phyloP scores from a whole-genome alignment of 2,113 vertebrate species.

The Anhinga rufa region DNA sequence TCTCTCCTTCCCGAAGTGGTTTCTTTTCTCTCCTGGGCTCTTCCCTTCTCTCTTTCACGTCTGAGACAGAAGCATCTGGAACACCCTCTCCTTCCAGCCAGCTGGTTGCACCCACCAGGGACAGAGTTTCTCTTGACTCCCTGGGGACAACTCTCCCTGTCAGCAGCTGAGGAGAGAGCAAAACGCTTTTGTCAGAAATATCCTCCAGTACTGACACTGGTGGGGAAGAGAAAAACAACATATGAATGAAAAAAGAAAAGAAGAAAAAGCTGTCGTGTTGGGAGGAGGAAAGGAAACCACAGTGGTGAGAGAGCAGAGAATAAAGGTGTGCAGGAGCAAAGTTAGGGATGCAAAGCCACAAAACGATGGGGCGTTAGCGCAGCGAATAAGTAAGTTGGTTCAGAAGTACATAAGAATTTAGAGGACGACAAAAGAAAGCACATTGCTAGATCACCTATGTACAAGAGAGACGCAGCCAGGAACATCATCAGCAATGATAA shows the following conservation, averaged over 20 bases:
- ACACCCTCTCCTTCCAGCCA: neutral
- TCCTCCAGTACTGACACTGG: neutral
- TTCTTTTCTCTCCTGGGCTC: neutral
- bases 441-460: neutral
- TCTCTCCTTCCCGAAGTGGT: neutral
- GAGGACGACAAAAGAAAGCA: neutral
- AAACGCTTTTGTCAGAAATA: neutral
- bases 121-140: neutral
- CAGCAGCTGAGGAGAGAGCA: neutral
- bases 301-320: neutral
- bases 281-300: neutral
- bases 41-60: neutral
- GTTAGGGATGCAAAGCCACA: neutral
- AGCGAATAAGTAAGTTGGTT: neutral
- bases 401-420: neutral
- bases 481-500: neutral
- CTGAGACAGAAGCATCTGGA: neutral
- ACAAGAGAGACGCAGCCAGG: neutral
- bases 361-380: neutral
- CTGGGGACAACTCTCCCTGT: neutral
- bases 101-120: neutral
- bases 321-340: neutral
- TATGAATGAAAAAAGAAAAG: neutral
- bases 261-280: rapidly evolving
- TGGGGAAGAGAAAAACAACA: neutral